Conservation (phyloP, 2,888 invertebrate species). For the Ctenicera cuprea region DNA sequence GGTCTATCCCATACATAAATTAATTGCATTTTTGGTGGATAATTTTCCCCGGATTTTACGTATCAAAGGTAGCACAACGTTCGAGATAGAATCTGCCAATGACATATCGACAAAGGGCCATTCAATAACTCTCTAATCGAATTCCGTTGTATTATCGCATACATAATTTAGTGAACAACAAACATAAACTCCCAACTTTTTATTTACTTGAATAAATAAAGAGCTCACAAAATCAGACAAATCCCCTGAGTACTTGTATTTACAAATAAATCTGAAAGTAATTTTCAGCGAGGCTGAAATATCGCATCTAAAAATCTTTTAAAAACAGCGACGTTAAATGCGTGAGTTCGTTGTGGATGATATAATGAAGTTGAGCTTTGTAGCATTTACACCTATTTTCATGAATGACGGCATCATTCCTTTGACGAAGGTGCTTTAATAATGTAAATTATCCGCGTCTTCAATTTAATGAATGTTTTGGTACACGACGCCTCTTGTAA, state of each 20-base stretch:
- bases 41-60: neutral
- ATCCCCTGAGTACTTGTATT: neutral
- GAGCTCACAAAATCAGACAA: neutral
- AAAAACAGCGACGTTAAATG: too few relatives aligned
- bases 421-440: conserved; percentile 11
- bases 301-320: too few relatives aligned
- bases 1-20: neutral
- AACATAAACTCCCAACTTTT: neutral
- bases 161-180: conserved; percentile 5
- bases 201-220: neutral
- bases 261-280: neutral
- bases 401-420: conserved; percentile 16
- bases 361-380: neutral
- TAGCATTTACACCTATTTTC: conserved; percentile 11
- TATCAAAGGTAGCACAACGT: conserved; percentile 10
- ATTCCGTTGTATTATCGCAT: neutral
- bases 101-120: conserved; percentile 7
- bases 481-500: neutral
- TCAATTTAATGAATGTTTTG: conserved; percentile 12
- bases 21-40: conserved; percentile 11
- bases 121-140: conserved; percentile 3
- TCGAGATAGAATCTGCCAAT: conserved; percentile 6
- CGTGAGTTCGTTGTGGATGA: too few relatives aligned
- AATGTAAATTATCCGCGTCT: conserved; percentile 13
- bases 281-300: neutral